Percentiles rank a stretch among this genome's conserved stretches.
Conservation (phyloP, 2,888 invertebrate genomes). For the Petrolisthes cinctipes region DNA sequence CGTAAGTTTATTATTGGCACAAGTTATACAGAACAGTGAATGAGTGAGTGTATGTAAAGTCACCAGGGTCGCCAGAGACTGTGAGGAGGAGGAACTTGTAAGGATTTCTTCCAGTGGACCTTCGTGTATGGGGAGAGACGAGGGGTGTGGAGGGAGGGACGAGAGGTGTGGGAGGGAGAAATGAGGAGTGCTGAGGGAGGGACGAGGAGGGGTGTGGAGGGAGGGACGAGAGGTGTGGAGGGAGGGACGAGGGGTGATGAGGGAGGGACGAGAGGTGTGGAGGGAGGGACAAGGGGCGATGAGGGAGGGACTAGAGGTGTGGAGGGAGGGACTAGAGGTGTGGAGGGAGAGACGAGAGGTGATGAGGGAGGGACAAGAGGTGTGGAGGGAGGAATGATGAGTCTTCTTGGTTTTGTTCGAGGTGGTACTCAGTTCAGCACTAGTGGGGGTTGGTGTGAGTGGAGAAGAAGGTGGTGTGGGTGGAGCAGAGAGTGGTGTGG, state of each 20-base stretch:
- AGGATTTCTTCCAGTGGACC: conserved; percentile 28
- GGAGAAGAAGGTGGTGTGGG: too few relatives aligned
- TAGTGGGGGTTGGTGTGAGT: too few relatives aligned
- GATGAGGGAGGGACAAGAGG: too few relatives aligned
- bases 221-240: too few relatives aligned
- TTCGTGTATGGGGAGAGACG: neutral
- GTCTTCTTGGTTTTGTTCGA: too few relatives aligned
- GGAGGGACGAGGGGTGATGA: too few relatives aligned
- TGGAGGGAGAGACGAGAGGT: too few relatives aligned
- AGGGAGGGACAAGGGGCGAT: neutral
- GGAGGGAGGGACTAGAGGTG: neutral
- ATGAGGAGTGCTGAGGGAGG: neutral
- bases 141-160: neutral
- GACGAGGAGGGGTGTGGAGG: too few relatives aligned
- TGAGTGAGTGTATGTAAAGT: neutral
- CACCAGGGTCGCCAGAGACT: conserved; percentile 26
- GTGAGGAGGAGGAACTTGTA: neutral
- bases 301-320: neutral
- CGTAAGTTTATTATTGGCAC: neutral
- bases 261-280: too few relatives aligned
- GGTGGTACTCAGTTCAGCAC: too few relatives aligned
- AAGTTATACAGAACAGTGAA: neutral
- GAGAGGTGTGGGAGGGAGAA: neutral
- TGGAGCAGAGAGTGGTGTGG: too few relatives aligned
- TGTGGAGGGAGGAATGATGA: too few relatives aligned